Evolutionary conservation across 1,140 invertebrate genomes (phyloP), one percentile per base, ranked within the genome.

Genomic region (Lithobius niger): DNA sequence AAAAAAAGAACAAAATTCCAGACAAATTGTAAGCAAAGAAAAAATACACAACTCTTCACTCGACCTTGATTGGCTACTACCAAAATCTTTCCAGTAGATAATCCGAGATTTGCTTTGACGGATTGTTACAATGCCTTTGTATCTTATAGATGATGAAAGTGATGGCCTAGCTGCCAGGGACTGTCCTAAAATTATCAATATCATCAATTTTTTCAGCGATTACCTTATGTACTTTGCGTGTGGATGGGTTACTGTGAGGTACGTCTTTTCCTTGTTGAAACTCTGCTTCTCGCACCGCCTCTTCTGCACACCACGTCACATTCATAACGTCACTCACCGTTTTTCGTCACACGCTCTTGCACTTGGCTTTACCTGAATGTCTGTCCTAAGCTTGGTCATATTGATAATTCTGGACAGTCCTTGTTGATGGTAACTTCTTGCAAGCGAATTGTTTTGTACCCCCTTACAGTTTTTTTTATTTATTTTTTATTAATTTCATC

Each of bases 181-280:
- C 44, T 47, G 44, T 47, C 44, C 44, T 18, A 18, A 15, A 47
- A 47, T 47, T 47, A 47, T 47, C 44, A 47, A 22, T 47, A 47
- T 15, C 44, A 21, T 18, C 44, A 50, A 26, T 50, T 63, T 73
- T 58, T 81, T 79, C 79, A 81, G 79, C 76, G 79, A 78, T 75
- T 79, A 77, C 74, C 67, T 67, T 66, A 69, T 82, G 77, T 82
- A 81, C 79, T 83, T 82, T 82, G 79, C 79, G 75, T 82, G 79
- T 76, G 81, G 80, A 76, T 83, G 80, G 80, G 80, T 83, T 69
- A 82, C 81, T 76, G 75, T 81, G 76, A 83, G 80, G 80, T 83
- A 82, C 74, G 24, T 48, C 6, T 36, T 36, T 36, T n/a, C 28
- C 36, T 57, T 58, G 56, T 52, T 24, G 25, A 19, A 43, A 26